Percentiles rank a stretch among this genome's conserved stretches.
phyloP scores from a whole-genome alignment of 2,797 vertebrate genomes.

The Melanotaenia trifasciata region DNA sequence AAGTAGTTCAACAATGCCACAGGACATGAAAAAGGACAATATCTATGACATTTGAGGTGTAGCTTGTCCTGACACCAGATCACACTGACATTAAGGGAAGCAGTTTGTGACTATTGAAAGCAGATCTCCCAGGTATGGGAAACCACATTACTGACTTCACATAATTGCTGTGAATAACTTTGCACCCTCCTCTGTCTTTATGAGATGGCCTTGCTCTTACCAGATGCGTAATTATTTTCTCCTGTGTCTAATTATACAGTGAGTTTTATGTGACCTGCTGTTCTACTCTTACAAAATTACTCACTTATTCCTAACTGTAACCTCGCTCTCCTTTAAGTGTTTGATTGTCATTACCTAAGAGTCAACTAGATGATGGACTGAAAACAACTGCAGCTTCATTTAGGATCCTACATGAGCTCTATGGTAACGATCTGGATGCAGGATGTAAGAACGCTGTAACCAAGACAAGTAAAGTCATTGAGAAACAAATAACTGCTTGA shows the following conservation, averaged over 20 bases:
- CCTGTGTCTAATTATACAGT: slow-evolving; percentile 81
- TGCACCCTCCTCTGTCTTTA: slow-evolving; percentile 71
- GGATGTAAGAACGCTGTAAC: slow-evolving; percentile 78
- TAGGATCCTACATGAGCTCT: slow-evolving; percentile 27
- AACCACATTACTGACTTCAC: slow-evolving; percentile 80
- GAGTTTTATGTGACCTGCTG: slow-evolving; percentile 77
- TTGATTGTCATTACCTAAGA: slow-evolving; percentile 65
- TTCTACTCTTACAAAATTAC: slow-evolving; percentile 76
- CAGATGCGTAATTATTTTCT: slow-evolving; percentile 84
- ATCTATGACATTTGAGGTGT: slow-evolving; percentile 56
- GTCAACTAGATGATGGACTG: slow-evolving; percentile 43
- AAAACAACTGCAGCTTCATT: slow-evolving; percentile 62
- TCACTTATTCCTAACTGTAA: slow-evolving; percentile 76
- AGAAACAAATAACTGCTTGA: slow-evolving; percentile 71
- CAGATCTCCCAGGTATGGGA: slow-evolving; percentile 77
- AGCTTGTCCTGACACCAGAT: slow-evolving; percentile 63
- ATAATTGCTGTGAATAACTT: slow-evolving; percentile 84
- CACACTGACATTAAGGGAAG: slow-evolving; percentile 57
- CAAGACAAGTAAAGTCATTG: slow-evolving; percentile 42
- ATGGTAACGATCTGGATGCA: slow-evolving; percentile 48
- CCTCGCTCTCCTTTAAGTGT: slow-evolving; percentile 52
- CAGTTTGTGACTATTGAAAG: slow-evolving; percentile 58
- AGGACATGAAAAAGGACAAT: slow-evolving; percentile 51
- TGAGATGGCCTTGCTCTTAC: slow-evolving; percentile 69
- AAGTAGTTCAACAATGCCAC: slow-evolving; percentile 68